These are phyloP conservation scores for Pachyuromys duprasi DNA, from an alignment of 2,797 vertebrate species.

Conservation along the genomic window DNA sequence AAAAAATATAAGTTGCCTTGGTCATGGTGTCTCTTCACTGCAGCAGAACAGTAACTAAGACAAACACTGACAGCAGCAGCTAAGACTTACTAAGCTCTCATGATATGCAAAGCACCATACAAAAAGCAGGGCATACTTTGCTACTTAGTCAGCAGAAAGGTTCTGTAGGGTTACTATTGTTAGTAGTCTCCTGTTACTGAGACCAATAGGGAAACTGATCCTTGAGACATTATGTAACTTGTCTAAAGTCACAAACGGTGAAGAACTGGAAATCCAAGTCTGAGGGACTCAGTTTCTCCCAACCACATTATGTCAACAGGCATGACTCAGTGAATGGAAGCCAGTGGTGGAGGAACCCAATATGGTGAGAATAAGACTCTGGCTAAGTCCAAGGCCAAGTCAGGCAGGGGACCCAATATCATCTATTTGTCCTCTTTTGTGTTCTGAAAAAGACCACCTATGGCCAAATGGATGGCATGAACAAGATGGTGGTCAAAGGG, in stretches of 20 bases:
- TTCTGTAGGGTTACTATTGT: background rate
- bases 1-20: background rate
- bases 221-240: background rate
- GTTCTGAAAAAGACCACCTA: background rate
- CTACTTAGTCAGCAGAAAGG: background rate
- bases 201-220: background rate
- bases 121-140: background rate
- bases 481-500: background rate
- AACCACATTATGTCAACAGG: background rate
- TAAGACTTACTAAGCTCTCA: background rate
- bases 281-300: background rate
- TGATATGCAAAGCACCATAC: background rate
- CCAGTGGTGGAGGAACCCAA: background rate
- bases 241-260: background rate
- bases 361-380: accelerated
- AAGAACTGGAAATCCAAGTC: background rate
- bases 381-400: background rate
- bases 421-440: background rate
- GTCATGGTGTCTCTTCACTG: background rate
- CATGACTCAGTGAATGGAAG: background rate
- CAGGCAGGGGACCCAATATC: background rate
- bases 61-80: background rate
- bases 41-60: too few relatives aligned
- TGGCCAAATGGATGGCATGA: accelerated
- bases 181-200: background rate